These are phyloP conservation scores for Nixonia krombeini DNA, from an alignment of 1,140 invertebrate species.

Conservation along the genomic window DNA sequence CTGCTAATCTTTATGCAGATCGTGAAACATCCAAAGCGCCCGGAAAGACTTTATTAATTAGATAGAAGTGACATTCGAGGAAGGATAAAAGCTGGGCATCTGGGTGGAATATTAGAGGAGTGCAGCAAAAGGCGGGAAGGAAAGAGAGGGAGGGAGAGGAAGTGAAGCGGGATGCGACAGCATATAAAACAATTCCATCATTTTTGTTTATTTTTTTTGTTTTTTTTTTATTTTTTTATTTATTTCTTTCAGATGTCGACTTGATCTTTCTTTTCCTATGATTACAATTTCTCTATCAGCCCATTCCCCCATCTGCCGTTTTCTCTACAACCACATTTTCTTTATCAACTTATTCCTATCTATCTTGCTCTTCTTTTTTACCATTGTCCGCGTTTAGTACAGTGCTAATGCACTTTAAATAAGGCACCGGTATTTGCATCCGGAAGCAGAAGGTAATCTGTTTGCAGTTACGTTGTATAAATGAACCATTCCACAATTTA, in stretches of 20 bases:
- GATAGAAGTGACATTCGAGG: conserved; percentile 29
- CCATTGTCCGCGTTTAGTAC: conserved; percentile 26
- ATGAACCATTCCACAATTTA: conserved; percentile 38
- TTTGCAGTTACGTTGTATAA: conserved; percentile 54
- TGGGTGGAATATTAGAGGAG: no score
- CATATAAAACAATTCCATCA: no score
- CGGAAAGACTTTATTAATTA: conserved; percentile 50
- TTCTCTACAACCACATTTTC: no score
- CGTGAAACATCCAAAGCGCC: no score
- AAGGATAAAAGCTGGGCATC: conserved; percentile 1
- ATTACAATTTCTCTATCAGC: no score
- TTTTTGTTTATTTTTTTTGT: no score
- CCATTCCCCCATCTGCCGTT: no score
- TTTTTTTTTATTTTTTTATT: no score
- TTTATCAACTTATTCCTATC: conserved; percentile 26
- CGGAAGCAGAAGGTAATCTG: conserved; percentile 49
- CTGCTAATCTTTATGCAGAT: conserved; percentile 18
- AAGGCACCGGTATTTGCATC: conserved; percentile 37
- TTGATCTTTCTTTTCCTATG: no score
- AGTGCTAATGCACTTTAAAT: conserved; percentile 55
- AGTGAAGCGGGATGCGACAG: no score
- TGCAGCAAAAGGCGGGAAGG: background rate
- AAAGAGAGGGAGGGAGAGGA: no score
- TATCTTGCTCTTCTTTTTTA: conserved; percentile 19
- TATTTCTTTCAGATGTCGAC: no score